Evolutionary conservation across 2,888 invertebrate genomes (phyloP), one percentile per base, ranked within the genome.

Genomic region (Tethea ocularis): DNA sequence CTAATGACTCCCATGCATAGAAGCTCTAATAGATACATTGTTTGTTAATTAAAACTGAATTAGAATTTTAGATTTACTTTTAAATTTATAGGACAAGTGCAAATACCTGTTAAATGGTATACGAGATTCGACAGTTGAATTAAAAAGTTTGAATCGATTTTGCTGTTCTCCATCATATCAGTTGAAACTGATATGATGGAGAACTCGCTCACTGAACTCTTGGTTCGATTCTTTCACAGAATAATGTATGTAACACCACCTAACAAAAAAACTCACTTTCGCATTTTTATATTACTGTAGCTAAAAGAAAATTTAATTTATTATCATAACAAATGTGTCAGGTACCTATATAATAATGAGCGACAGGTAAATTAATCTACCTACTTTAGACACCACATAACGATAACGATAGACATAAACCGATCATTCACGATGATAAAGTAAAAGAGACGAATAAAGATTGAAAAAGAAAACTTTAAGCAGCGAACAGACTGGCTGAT

Each of bases 41-140:
- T 65, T 64, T 66, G 57, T 67, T 69, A 71, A 63, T 64, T 72
- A 70, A 46, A 20, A 46, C 20, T 46, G 20, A 46, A 46, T 46
- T 20, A 20, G 20, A 46, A 46, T 20, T 46, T 17, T 10, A 46
- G 46, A 46, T 46, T 46, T 10, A 46, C 46, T 20, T 17, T 33
- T 41, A 1, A 46, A 46, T 46, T 46, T 46, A 46, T 46, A 46
- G 20, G 46, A 20, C 46, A n/a, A 20, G 46, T 46, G 46, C 46
- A 46, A 46, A 46, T 46, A 46, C 46, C 46, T 46, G 46, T 17
- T 46, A 20, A 6, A 20, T n/a, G 15, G 6, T n/a, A 3, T 41
- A 6, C 17, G 5, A 7, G n/a, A 38, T 17, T 46, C 10, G 46
- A 46, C 46, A 46, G 20, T 10, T 20, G 7, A 10, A 20, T 6